Conservation (phyloP, 2,113 vertebrate genomes). For the Coregonus clupeaformis region DNA sequence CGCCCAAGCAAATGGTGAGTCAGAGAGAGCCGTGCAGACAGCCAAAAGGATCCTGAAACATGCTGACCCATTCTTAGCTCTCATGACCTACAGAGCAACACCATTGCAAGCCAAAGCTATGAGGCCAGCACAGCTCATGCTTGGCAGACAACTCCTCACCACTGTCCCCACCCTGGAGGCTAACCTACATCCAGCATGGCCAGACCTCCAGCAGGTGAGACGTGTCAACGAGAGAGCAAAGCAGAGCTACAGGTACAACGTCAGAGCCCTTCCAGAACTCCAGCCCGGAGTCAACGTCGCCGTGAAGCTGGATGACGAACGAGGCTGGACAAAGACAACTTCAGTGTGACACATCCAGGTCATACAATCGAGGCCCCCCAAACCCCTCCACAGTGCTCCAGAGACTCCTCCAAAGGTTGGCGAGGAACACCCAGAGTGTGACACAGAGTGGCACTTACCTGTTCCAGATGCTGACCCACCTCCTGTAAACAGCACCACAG, state of each 20-base stretch:
- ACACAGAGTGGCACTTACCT: background rate
- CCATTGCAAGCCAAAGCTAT: constrained; percentile 27
- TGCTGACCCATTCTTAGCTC: background rate
- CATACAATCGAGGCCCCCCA: background rate
- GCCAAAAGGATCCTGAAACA: background rate
- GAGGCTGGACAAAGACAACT: background rate
- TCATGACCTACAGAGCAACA: constrained; percentile 2
- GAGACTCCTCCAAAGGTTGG: background rate
- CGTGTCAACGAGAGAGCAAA: background rate
- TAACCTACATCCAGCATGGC: constrained; percentile 16
- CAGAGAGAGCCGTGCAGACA: background rate
- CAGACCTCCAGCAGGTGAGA: constrained; percentile 3
- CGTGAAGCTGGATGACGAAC: background rate
- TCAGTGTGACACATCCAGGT: background rate
- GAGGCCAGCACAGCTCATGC: constrained; percentile 25
- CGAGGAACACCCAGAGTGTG: background rate
- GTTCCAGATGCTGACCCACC: background rate
- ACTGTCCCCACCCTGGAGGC: constrained; percentile 15
- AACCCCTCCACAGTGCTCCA: background rate
- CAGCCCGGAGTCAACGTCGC: background rate
- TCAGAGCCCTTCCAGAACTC: constrained; percentile 11
- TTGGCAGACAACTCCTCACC: constrained; percentile 20
- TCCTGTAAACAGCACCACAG: no score
- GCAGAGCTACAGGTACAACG: background rate
- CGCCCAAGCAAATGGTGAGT: background rate